Conservation (phyloP, 1,140 invertebrate species). For the Polypedilum vanderplanki region DNA sequence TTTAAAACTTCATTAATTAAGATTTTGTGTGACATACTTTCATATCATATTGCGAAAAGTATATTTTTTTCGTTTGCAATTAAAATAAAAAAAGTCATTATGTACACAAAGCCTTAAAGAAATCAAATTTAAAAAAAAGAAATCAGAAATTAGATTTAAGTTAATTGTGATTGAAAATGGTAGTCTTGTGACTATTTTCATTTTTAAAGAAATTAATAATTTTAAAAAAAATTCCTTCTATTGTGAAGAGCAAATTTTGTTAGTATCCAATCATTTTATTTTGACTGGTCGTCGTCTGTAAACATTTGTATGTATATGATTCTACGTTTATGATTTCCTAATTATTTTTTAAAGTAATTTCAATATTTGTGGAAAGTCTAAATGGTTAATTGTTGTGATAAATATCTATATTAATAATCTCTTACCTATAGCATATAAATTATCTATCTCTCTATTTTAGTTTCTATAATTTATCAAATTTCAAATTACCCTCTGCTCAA, state of each 20-base stretch:
- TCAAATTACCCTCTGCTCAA: background rate
- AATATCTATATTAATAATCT: background rate
- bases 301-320: background rate
- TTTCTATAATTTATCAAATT: no score
- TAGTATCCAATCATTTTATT: background rate
- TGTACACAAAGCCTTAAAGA: background rate
- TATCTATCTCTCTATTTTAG: no score
- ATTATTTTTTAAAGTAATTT: no score
- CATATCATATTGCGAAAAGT: background rate
- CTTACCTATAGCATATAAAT: no score
- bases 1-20: background rate
- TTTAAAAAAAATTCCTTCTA: no score
- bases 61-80: no score
- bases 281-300: background rate
- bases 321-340: background rate
- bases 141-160: background rate
- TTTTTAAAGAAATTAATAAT: no score
- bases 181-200: background rate
- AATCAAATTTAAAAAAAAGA: background rate
- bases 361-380: slow-evolving; percentile 1
- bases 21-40: background rate
- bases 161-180: background rate
- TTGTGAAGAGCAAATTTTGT: background rate
- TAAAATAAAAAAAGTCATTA: background rate
- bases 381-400: slow-evolving; percentile 6